Percentiles rank a stretch among this genome's conserved stretches.
Evolutionary conservation across 2,888 invertebrate genomes (phyloP).

Genomic region (Sericinus montela): DNA sequence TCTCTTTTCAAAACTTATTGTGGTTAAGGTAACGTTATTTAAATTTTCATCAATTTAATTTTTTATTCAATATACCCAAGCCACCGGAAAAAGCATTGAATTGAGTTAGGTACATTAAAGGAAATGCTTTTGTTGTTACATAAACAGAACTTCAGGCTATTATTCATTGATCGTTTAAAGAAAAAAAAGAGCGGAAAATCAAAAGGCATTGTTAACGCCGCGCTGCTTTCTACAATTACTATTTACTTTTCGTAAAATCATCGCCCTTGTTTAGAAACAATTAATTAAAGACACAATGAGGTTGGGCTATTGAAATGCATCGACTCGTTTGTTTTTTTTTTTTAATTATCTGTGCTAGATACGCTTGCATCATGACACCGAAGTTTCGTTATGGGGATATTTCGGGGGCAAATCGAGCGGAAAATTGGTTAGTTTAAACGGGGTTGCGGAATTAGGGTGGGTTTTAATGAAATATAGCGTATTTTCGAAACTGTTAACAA

Average conservation of each 20-base stretch:
- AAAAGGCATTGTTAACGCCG: constrained; percentile 62
- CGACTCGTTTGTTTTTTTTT: constrained; percentile 40
- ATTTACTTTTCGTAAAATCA: constrained; percentile 75
- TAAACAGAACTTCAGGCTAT: constrained; percentile 29
- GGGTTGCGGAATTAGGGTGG: constrained; percentile 33
- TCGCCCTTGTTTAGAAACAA: constrained; percentile 75
- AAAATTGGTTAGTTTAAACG: constrained; percentile 62
- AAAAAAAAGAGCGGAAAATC: constrained; percentile 51
- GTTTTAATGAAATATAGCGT: constrained; percentile 22
- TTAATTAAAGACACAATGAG: constrained; percentile 71
- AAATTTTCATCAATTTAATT: neutral
- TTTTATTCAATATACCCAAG: neutral
- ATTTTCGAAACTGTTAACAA: constrained; percentile 22
- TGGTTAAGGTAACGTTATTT: too few relatives aligned
- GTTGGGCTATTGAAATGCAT: constrained; percentile 42
- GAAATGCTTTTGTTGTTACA: constrained; percentile 35
- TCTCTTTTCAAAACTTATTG: too few relatives aligned
- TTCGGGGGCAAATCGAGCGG: constrained; percentile 71
- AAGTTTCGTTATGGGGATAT: constrained; percentile 51
- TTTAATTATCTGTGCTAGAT: constrained; percentile 48
- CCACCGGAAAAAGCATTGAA: constrained; percentile 11
- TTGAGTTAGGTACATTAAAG: constrained; percentile 16
- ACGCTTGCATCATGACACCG: constrained; percentile 47
- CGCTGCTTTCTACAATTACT: constrained; percentile 58
- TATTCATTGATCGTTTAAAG: constrained; percentile 33